Conservation (phyloP, 2,888 invertebrate genomes). For the Allophyes oxyacanthae region DNA sequence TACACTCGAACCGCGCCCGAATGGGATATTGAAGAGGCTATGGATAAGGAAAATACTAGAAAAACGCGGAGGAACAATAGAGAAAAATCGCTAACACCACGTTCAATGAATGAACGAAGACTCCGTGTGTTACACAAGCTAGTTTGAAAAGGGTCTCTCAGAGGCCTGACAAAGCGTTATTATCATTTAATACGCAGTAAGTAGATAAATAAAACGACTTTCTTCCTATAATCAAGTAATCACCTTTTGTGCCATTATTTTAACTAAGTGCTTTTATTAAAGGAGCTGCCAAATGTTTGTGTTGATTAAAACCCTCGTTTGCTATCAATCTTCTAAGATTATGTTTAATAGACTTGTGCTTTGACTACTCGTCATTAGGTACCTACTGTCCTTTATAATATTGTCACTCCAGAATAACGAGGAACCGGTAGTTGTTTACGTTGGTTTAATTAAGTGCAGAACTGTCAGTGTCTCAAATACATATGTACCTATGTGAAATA, state of each 20-base stretch:
- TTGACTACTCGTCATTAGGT: conserved; percentile 39
- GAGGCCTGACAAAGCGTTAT: conserved; percentile 68
- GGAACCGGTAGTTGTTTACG: conserved; percentile 57
- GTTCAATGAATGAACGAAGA: conserved; percentile 69
- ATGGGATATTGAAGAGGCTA: conserved; percentile 75
- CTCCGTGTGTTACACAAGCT: conserved; percentile 60
- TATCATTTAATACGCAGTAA: conserved; percentile 70
- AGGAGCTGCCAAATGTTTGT: conserved; percentile 50
- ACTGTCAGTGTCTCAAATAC: conserved; percentile 44
- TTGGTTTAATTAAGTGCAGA: conserved; percentile 64
- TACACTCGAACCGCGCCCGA: conserved; percentile 68
- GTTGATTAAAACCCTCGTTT: conserved; percentile 54
- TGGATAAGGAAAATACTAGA: conserved; percentile 70
- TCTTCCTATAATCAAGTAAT: conserved; percentile 36
- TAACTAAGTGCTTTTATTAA: conserved; percentile 37
- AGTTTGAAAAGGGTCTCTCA: conserved; percentile 70
- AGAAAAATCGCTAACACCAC: conserved; percentile 67
- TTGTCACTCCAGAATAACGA: conserved; percentile 52
- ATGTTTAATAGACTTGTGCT: conserved; percentile 37
- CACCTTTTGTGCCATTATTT: conserved; percentile 43
- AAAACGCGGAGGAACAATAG: conserved; percentile 67
- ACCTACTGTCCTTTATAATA: conserved; percentile 37
- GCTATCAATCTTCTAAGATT: conserved; percentile 48
- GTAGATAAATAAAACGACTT: conserved; percentile 53
- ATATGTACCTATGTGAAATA: conserved; percentile 48